Conservation (phyloP, 2,888 invertebrate genomes). For the Cosmopolites sordidus region DNA sequence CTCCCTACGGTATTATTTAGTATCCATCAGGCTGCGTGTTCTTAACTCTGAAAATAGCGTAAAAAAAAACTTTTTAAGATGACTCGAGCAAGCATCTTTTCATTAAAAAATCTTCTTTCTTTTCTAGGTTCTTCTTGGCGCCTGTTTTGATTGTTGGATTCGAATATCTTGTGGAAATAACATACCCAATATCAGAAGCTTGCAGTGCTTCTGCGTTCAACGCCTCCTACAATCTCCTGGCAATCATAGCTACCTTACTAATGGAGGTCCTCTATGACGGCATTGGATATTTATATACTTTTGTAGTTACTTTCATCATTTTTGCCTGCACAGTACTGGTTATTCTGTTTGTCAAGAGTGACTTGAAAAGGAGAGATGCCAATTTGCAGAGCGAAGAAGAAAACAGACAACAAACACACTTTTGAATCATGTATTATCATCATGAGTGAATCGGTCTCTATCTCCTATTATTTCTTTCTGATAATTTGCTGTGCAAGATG, state of each 20-base stretch:
- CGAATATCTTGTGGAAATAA: slow-evolving; percentile 92
- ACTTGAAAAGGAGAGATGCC: slow-evolving; percentile 34
- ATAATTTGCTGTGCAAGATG: too few relatives aligned
- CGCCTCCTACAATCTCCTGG: slow-evolving; percentile 54
- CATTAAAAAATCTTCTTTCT: too few relatives aligned
- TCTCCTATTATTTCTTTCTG: too few relatives aligned
- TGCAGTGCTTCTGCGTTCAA: slow-evolving; percentile 90
- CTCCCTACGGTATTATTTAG: too few relatives aligned
- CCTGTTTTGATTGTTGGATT: slow-evolving; percentile 93
- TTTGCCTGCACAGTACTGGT: slow-evolving; percentile 21
- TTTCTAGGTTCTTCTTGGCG: slow-evolving; percentile 89
- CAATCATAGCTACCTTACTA: slow-evolving; percentile 34
- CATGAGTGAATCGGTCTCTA: too few relatives aligned
- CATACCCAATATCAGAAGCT: slow-evolving; percentile 93
- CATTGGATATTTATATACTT: slow-evolving; percentile 31
- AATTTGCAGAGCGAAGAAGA: slow-evolving; percentile 25
- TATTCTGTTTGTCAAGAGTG: slow-evolving; percentile 30
- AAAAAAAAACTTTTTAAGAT: too few relatives aligned
- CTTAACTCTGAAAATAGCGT: too few relatives aligned
- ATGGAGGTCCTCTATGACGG: slow-evolving; percentile 31
- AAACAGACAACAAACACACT: too few relatives aligned
- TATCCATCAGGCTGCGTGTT: neutral
- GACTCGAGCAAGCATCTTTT: too few relatives aligned
- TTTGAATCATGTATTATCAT: too few relatives aligned
- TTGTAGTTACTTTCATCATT: slow-evolving; percentile 27